phyloP scores from a whole-genome alignment of 2,113 vertebrate genomes.

The Microtus oregoni region DNA sequence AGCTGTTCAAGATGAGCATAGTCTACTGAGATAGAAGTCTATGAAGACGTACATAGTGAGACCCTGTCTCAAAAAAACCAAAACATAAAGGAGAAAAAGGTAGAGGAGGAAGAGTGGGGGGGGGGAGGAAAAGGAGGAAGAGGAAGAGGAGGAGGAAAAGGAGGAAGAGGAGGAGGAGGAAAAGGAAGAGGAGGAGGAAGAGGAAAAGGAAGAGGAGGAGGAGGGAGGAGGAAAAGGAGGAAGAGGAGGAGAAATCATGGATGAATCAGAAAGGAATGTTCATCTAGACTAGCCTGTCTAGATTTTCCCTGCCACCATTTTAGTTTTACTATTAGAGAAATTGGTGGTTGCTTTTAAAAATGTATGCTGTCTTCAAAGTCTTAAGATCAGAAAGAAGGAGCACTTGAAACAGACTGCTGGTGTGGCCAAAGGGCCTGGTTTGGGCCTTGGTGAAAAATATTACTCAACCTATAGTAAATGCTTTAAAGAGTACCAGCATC shows the following conservation, averaged over 20 bases:
- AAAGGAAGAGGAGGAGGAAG: not conserved
- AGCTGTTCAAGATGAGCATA: not conserved
- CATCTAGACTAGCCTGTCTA: not conserved
- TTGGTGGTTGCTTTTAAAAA: constrained; percentile 85
- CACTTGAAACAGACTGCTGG: constrained; percentile 33
- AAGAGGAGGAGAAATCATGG: not conserved
- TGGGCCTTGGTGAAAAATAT: constrained; percentile 41
- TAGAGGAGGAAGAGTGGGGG: not conserved
- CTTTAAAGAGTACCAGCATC: constrained; percentile 58
- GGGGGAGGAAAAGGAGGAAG: no score
- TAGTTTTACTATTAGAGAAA: constrained; percentile 85
- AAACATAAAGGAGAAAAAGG: not conserved
- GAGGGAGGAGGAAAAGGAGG: not conserved
- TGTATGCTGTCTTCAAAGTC: constrained; percentile 81
- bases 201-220: accelerated
- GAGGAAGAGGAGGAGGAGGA: no score
- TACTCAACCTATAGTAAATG: constrained; percentile 59
- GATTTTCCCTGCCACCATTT: constrained; percentile 66
- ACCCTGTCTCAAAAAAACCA: not conserved
- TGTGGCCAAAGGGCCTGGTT: constrained; percentile 32
- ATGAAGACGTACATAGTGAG: not conserved
- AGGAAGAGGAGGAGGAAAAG: not conserved
- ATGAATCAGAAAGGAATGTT: constrained; percentile 56
- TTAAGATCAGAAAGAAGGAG: constrained; percentile 34
- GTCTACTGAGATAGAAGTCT: constrained; percentile 51